Conservation (phyloP, 1,140 invertebrate genomes). For the Rhagoletis zephyria region DNA sequence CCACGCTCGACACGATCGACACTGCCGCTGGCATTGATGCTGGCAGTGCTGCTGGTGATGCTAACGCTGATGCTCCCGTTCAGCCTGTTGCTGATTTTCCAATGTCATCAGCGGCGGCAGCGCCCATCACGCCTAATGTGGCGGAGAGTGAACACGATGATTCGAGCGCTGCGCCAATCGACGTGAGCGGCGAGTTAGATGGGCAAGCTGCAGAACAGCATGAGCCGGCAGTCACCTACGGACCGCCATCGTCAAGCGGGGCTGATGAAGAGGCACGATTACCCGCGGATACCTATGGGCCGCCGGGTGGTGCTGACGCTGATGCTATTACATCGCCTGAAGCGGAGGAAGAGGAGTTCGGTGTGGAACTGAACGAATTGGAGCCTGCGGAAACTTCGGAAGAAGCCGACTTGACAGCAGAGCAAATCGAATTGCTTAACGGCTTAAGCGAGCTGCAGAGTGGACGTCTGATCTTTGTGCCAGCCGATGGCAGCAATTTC, state of each 20-base stretch:
- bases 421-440: slow-evolving; percentile 41
- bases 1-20: slow-evolving; percentile 57
- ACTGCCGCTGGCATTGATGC: neutral
- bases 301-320: neutral
- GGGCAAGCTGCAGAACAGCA: neutral
- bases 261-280: neutral
- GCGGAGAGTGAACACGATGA: neutral
- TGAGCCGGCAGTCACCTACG: slow-evolving; percentile 1
- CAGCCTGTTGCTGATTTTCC: slow-evolving; percentile 71
- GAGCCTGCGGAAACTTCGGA: neutral
- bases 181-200: neutral
- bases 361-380: slow-evolving; percentile 28
- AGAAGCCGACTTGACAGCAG: neutral
- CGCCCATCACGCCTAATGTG: neutral
- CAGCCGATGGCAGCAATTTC: slow-evolving; percentile 45
- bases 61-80: slow-evolving; percentile 58
- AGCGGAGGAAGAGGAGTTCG: slow-evolving; percentile 17
- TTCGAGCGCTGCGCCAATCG: neutral
- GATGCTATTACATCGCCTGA: neutral
- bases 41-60: slow-evolving; percentile 53
- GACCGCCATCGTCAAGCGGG: neutral
- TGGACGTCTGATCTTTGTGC: slow-evolving; percentile 46
- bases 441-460: slow-evolving; percentile 24
- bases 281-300: slow-evolving; percentile 55
- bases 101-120: slow-evolving; percentile 58